These are phyloP conservation scores for Sceloporus tristichus DNA, from an alignment of 2,113 vertebrate species.

Conservation along the genomic window DNA sequence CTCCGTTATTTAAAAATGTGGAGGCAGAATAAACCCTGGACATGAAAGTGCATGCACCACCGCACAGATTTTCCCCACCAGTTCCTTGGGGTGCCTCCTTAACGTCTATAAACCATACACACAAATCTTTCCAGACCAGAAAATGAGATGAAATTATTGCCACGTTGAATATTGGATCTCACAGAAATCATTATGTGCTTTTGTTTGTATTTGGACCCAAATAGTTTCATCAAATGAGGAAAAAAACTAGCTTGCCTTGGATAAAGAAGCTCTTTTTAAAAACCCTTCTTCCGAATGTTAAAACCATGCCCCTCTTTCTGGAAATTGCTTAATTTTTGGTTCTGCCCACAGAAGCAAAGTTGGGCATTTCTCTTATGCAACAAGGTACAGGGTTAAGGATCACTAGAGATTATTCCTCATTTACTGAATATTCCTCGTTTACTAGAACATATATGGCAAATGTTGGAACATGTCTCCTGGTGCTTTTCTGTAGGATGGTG, in stretches of 20 bases:
- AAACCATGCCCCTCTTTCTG: accelerated
- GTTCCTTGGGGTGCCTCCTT: neutral
- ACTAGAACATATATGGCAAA: accelerated
- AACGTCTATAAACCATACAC: neutral
- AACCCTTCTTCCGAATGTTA: neutral
- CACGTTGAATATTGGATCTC: neutral
- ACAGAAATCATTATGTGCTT: constrained; percentile 15
- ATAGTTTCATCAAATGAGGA: neutral
- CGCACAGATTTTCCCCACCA: neutral
- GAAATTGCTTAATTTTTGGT: constrained; percentile 20
- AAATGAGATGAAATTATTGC: constrained; percentile 3
- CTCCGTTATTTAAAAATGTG: neutral
- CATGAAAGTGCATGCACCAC: too few species aligned
- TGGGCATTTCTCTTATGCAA: too few species aligned
- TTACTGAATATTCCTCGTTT: neutral
- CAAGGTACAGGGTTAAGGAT: neutral
- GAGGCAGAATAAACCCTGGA: neutral
- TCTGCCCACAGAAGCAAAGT: neutral
- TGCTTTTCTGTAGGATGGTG: neutral
- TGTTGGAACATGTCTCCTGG: accelerated
- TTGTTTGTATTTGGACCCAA: neutral
- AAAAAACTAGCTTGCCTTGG: neutral
- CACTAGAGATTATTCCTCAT: neutral
- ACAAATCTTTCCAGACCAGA: neutral
- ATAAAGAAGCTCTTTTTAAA: constrained; percentile 24